Percentiles rank a stretch among this genome's conserved stretches.
phyloP scores from a whole-genome alignment of 2,888 invertebrate genomes.

The Eupeodes luniger region DNA sequence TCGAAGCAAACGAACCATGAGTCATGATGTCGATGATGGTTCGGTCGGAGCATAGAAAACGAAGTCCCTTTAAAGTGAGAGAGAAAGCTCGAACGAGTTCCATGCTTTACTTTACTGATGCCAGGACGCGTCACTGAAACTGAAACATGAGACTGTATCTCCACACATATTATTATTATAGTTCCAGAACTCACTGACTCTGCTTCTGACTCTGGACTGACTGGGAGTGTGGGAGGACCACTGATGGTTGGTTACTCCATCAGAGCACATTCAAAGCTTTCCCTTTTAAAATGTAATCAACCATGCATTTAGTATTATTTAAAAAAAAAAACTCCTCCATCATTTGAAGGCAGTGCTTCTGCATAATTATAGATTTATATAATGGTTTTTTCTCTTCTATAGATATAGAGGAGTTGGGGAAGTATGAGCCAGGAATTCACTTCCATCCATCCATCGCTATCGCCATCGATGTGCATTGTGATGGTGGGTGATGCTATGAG shows the following conservation, averaged over 20 bases:
- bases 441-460: conserved; percentile 1
- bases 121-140: conserved; percentile 30
- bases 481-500: conserved; percentile 4
- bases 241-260: conserved; percentile 56
- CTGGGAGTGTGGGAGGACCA: neutral
- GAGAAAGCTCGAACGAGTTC: neutral
- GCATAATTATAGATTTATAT: conserved; percentile 76
- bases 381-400: conserved; percentile 52
- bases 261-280: conserved; percentile 56
- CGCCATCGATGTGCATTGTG: conserved; percentile 38
- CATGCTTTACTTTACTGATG: neutral
- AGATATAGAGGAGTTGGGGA: conserved; percentile 37
- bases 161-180: conserved; percentile 26
- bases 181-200: conserved; percentile 19
- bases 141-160: conserved; percentile 39
- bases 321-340: conserved; percentile 49
- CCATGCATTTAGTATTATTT: conserved; percentile 75
- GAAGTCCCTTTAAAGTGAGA: conserved; percentile 56
- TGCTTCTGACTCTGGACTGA: neutral
- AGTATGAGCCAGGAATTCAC: conserved; percentile 51
- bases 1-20: conserved; percentile 64
- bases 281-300: conserved; percentile 75
- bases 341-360: conserved; percentile 63
- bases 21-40: conserved; percentile 33
- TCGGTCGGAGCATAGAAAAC: conserved; percentile 56